Evolutionary conservation across 35 echinoderm and acorn worm genomes (phyloP), one percentile per base, ranked within the genome.

Genomic region (Holothuria glaberrima): DNA sequence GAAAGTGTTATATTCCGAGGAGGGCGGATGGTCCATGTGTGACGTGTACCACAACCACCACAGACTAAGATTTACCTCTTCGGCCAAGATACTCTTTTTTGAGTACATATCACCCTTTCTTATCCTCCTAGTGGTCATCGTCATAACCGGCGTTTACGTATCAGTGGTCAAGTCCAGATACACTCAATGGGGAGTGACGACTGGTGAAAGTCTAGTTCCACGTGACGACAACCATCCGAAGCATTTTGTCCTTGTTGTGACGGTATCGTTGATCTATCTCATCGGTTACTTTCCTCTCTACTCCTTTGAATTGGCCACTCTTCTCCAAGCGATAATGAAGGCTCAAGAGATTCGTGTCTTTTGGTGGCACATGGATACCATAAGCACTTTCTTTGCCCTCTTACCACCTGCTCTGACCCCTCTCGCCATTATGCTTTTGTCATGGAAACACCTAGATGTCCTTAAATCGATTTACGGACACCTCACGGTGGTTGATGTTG

Each of bases 191-290:
- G 80, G 80, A 3, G 58, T 56, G 58, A 84, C 80, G 56, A 30
- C 80, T 19, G 80, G 80, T 33, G 56, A 21, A 7, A 84, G 80
- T 84, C 80, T 84, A 84, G 80, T 84, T 33, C 80, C 52, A 63
- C 80, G 80, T 61, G 80, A 84, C 56, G 12, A 30, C 9, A 6
- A 30, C 24, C 57, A 84, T n/a, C 80, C 80, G 56, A 48, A 54
- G 29, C 57, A 84, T 56, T 84, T 62, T 30, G 25, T 3, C 7
- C 57, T 84, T 10, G 57, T 84, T 16, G 33, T 61, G 6, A 33
- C 80, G 9, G 16, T 84, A 22, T 58, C 80, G 9, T 31, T 61
- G 6, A 33, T 63, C 0, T 84, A 58, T 29, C 4, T 84, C 22
- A 33, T 84, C 13, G 80, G 80, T 12, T 84, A 84, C 25, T 84